Percentiles rank a stretch among this genome's conserved stretches.
These are phyloP conservation scores for Eptesicus fuscus DNA, from an alignment of 2,113 vertebrate species.

Conservation along the genomic window DNA sequence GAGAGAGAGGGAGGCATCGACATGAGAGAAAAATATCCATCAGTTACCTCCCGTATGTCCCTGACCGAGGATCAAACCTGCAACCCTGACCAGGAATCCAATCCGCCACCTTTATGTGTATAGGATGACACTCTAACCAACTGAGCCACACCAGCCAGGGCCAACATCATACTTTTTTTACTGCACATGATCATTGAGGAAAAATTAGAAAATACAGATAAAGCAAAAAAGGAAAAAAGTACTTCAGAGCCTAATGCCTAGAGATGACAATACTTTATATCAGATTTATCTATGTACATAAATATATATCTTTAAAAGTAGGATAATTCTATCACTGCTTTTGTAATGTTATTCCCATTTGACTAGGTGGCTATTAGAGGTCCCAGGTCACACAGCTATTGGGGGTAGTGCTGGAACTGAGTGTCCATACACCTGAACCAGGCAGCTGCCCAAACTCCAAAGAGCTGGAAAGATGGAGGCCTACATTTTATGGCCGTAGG, in stretches of 20 bases:
- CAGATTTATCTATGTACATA: background rate
- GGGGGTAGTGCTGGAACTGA: background rate
- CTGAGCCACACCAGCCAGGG: background rate
- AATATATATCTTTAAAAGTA: background rate
- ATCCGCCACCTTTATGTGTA: background rate
- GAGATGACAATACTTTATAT: background rate
- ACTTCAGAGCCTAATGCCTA: background rate
- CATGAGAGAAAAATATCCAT: background rate
- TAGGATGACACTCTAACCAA: background rate
- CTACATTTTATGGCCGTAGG: too few relatives aligned
- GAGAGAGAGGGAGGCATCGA: background rate
- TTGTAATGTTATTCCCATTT: background rate
- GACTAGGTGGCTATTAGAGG: background rate
- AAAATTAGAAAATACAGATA: background rate
- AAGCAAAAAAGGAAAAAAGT: constrained; percentile 17
- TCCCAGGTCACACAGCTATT: background rate
- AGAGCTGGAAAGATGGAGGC: too few relatives aligned
- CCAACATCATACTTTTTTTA: background rate
- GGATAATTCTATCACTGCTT: background rate
- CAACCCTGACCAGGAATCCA: background rate
- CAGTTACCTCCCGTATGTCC: background rate
- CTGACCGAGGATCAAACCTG: background rate
- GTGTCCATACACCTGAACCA: background rate
- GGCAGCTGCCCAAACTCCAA: background rate
- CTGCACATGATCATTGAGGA: background rate